Evolutionary conservation across 1,140 invertebrate genomes (phyloP).

Genomic region (Teleopsis dalmanni): DNA sequence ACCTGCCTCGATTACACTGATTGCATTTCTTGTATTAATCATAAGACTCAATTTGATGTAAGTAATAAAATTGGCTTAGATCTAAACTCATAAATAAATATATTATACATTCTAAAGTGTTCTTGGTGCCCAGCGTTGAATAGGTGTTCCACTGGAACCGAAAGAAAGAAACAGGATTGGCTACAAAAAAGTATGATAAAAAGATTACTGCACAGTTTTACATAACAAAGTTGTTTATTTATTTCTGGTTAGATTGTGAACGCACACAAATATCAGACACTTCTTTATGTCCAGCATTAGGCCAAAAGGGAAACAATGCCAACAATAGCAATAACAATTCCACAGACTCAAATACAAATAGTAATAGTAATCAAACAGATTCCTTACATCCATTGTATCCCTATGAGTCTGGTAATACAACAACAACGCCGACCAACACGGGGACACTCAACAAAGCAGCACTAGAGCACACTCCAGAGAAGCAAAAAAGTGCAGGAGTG

Average conservation of each 20-base stretch:
- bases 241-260: slow-evolving; percentile 51
- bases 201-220: neutral
- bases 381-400: slow-evolving; percentile 2
- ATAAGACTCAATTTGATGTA: slow-evolving; percentile 57
- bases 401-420: slow-evolving; percentile 4
- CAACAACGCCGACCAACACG: neutral
- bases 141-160: slow-evolving; percentile 83
- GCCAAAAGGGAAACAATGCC: slow-evolving; percentile 37
- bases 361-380: neutral
- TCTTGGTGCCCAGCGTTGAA: slow-evolving; percentile 76
- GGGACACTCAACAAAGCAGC: slow-evolving; percentile 15
- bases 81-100: slow-evolving; percentile 2
- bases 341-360: neutral
- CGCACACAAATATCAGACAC: slow-evolving; percentile 17
- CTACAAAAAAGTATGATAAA: slow-evolving; percentile 52
- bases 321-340: slow-evolving; percentile 2
- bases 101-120: slow-evolving; percentile 50
- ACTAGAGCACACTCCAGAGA: slow-evolving; percentile 16
- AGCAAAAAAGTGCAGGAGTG: slow-evolving; percentile 27
- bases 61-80: slow-evolving; percentile 19
- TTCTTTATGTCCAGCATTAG: slow-evolving; percentile 18
- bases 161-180: slow-evolving; percentile 86
- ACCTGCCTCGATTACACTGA: slow-evolving; percentile 76
- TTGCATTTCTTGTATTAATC: slow-evolving; percentile 61
- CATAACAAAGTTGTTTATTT: neutral